Conservation (phyloP, 2,888 invertebrate genomes). For the Lasius platythorax region DNA sequence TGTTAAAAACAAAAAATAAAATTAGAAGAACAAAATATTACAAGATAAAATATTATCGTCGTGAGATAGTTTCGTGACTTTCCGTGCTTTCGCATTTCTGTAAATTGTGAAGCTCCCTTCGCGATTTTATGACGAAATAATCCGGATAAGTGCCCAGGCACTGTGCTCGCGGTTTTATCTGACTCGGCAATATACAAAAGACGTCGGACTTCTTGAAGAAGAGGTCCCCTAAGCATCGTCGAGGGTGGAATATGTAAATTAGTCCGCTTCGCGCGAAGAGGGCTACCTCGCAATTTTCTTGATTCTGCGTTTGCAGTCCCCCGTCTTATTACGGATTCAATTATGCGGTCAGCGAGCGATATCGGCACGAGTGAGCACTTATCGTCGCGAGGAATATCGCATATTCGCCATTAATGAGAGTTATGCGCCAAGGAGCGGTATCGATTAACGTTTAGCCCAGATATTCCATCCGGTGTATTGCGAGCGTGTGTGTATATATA, state of each 20-base stretch:
- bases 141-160: not conserved
- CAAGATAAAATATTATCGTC: not conserved
- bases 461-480: constrained; percentile 27
- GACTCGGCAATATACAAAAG: constrained; percentile 18
- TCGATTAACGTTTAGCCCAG: constrained; percentile 75
- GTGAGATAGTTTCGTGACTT: not conserved
- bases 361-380: constrained; percentile 51
- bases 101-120: not conserved
- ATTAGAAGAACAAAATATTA: not conserved
- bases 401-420: constrained; percentile 66
- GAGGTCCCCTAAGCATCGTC: not conserved
- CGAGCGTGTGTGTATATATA: not conserved
- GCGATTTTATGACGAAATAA: not conserved
- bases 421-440: constrained; percentile 67
- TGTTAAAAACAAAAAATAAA: not conserved
- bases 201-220: not conserved
- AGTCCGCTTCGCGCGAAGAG: not conserved
- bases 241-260: constrained; percentile 39
- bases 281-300: constrained; percentile 32
- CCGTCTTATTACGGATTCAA: constrained; percentile 71
- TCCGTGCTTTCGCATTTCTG: not conserved
- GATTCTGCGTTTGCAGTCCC: constrained; percentile 17
- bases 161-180: not conserved
- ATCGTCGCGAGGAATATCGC: constrained; percentile 56
- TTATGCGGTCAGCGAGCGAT: constrained; percentile 65